Conservation (phyloP, 2,888 invertebrate species). For the Cheilosia urbana region DNA sequence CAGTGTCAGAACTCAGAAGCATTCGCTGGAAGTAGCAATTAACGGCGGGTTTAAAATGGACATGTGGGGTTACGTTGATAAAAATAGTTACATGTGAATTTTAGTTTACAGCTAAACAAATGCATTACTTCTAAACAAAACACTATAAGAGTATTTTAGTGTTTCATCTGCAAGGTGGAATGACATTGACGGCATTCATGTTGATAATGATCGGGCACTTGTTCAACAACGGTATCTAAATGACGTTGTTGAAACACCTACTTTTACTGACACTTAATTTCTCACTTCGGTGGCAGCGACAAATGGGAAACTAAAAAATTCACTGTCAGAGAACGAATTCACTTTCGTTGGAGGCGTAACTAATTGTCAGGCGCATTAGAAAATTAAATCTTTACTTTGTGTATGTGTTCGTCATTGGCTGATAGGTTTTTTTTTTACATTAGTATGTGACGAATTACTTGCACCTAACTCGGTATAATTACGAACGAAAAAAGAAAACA, state of each 20-base stretch:
- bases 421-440: slow-evolving; percentile 5
- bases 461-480: slow-evolving; percentile 27
- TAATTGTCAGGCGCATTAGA: slow-evolving; percentile 56
- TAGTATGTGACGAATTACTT: slow-evolving; percentile 20
- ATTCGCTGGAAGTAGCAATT: too few species aligned
- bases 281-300: slow-evolving; percentile 62
- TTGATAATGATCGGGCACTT: background rate
- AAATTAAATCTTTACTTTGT: slow-evolving; percentile 26
- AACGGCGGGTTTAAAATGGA: too few species aligned
- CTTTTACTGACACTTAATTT: slow-evolving; percentile 37
- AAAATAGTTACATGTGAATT: background rate
- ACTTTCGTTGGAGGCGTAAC: slow-evolving; percentile 71
- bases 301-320: slow-evolving; percentile 23
- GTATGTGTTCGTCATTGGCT: slow-evolving; percentile 20
- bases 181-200: slow-evolving; percentile 47
- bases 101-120: background rate
- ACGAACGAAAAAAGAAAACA: slow-evolving; percentile 4
- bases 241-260: slow-evolving; percentile 16
- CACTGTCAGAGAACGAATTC: slow-evolving; percentile 52
- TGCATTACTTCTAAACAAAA: too few species aligned
- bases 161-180: slow-evolving; percentile 21
- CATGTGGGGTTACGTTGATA: too few species aligned
- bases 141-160: background rate
- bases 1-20: too few species aligned
- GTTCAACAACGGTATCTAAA: background rate